Percentiles rank a stretch among this genome's conserved stretches.
These are phyloP conservation scores for Halictus ligatus DNA, from an alignment of 2,888 invertebrate genomes.

Conservation along the genomic window DNA sequence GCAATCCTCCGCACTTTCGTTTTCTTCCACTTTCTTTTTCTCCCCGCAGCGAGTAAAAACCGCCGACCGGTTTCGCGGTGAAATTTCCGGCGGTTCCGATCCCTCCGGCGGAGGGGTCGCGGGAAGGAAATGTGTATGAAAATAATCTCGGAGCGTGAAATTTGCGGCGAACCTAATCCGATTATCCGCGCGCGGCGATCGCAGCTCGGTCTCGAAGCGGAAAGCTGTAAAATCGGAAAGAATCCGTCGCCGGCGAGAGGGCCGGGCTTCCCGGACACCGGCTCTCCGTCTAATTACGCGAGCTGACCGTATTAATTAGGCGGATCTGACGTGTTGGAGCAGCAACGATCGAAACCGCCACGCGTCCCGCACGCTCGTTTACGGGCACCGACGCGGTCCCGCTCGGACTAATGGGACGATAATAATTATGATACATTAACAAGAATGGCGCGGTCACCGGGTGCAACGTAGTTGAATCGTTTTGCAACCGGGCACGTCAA, in stretches of 20 bases:
- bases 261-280: not conserved
- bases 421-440: slow-evolving; percentile 69
- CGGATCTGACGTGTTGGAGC: slow-evolving; percentile 45
- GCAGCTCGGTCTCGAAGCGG: not conserved
- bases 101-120: too few species aligned
- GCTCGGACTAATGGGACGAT: slow-evolving; percentile 63
- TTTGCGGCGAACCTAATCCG: not conserved
- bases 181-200: not conserved
- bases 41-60: not conserved
- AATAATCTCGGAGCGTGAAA: not conserved
- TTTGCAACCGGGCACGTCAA: slow-evolving; percentile 34
- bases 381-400: slow-evolving; percentile 38
- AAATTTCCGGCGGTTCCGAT: slow-evolving; percentile 14
- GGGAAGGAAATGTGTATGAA: not conserved
- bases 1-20: slow-evolving; percentile 24
- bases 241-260: not conserved
- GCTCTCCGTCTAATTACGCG: slow-evolving; percentile 27
- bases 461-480: slow-evolving; percentile 50
- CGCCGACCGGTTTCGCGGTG: not conserved
- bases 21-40: slow-evolving; percentile 35
- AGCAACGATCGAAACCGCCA: slow-evolving; percentile 53
- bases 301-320: slow-evolving; percentile 60
- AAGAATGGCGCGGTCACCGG: slow-evolving; percentile 57
- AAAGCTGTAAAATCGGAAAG: slow-evolving; percentile 15
- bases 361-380: slow-evolving; percentile 40